Evolutionary conservation across 2,113 vertebrate species (phyloP).

Genomic region (Charadrius vociferus): DNA sequence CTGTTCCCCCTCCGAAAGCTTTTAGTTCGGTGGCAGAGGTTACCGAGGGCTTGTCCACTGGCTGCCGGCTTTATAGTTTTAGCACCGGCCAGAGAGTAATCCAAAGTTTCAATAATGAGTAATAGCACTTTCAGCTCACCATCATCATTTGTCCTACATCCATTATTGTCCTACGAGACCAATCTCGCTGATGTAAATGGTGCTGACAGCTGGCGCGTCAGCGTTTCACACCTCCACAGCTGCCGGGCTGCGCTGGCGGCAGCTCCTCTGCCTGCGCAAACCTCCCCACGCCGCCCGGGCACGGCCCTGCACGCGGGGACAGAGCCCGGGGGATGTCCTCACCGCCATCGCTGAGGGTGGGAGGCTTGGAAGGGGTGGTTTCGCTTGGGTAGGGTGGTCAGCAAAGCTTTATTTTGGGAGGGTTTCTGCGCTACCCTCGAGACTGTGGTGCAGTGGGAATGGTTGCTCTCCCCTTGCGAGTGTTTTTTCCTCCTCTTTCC

Average conservation of each 20-base stretch:
- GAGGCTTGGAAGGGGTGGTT: not conserved
- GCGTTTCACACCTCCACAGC: conserved; percentile 70
- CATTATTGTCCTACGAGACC: conserved; percentile 76
- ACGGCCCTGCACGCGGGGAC: accelerated
- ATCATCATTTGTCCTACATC: conserved; percentile 78
- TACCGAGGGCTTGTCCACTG: conserved; percentile 43
- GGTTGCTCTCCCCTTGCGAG: not conserved
- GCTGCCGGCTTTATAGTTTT: conserved; percentile 56
- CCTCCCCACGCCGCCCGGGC: not conserved
- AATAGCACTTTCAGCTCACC: conserved; percentile 73
- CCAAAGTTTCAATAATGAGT: conserved; percentile 68
- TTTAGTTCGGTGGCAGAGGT: conserved; percentile 80
- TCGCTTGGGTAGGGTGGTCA: not conserved
- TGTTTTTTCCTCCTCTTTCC: not conserved
- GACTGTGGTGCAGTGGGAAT: not conserved
- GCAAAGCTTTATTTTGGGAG: not conserved
- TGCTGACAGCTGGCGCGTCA: conserved; percentile 73
- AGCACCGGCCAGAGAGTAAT: conserved; percentile 64
- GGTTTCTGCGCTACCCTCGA: not conserved
- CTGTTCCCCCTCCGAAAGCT: conserved; percentile 74
- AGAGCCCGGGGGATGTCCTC: not conserved
- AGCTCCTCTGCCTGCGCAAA: not conserved
- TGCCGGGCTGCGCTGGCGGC: not conserved
- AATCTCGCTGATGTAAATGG: conserved; percentile 62
- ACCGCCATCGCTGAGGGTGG: accelerated